Evolutionary conservation across 30 jellyfish, hydroid and myxozoan genomes (phyloP).

Genomic region (Aurelia coerulea): DNA sequence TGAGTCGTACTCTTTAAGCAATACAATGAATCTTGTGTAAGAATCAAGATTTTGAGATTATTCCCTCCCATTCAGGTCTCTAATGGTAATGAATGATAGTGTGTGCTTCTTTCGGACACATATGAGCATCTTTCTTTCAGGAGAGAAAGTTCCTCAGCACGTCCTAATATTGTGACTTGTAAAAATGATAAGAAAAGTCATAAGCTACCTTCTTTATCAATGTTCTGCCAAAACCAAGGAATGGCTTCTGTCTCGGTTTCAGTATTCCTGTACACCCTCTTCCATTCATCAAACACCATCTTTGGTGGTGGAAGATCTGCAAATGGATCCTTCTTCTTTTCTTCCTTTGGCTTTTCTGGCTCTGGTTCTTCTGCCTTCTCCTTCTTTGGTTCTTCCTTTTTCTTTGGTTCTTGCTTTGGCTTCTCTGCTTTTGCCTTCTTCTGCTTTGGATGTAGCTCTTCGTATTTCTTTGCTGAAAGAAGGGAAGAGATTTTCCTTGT

Average conservation of each 20-base stretch:
- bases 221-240: constrained; percentile 93
- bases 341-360: constrained; percentile 43
- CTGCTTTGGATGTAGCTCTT: constrained; percentile 90
- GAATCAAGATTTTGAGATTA: no score
- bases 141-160: no score
- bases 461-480: constrained; percentile 66
- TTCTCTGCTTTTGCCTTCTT: constrained; percentile 30
- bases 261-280: constrained; percentile 77
- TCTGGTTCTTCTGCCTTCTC: constrained; percentile 42
- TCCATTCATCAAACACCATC: constrained; percentile 94
- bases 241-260: constrained; percentile 75
- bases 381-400: constrained; percentile 8
- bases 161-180: no score
- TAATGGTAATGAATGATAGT: no score
- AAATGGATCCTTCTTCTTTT: constrained; percentile 79
- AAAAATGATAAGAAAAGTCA: background rate
- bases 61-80: no score
- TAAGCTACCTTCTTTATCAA: constrained; percentile 77
- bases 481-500: no score
- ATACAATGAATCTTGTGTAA: no score
- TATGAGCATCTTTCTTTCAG: no score
- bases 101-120: no score
- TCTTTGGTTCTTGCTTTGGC: constrained; percentile 31
- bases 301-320: constrained; percentile 88
- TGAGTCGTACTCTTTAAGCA: no score